Base-by-base conservation (phyloP, 2,888 invertebrate species). In the Pandemis cinnamomeana region DNA sequence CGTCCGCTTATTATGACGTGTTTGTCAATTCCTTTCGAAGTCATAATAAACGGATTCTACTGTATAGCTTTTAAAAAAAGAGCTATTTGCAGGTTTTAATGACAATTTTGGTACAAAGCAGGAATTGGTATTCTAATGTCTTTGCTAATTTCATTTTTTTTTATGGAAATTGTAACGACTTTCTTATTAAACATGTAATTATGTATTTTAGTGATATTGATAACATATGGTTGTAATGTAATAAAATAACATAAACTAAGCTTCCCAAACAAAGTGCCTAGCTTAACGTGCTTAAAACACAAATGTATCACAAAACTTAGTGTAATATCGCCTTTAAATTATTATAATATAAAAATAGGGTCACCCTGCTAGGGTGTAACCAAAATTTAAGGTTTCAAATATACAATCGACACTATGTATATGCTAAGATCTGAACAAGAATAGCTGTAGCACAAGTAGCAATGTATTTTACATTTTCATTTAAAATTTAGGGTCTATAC, bases 221-320 rank as follows among this genome's bases (percentile, higher is more conserved):
- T 5, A 5, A 53, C 44, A 15, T 79, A 82, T 81, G 82, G 82
- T 86, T 84, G 81, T 85, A 82, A 72, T 11, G 15, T 70, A 75
- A 63, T 63, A 63, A 44, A 11, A 63, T 66, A 61, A 53, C 48
- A 76, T 75, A 76, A 62, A 67, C 71, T 76, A 81, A 73, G 82
- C 84, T 87, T 86, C 80, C 80, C 75, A 83, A 81, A 80, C 72
- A 71, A 81, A 78, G 84, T 86, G 84, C 82, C 82, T 84, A 78
- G 76, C 71, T 69, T 73, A 76, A 72, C 20, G 41, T 69, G 27
- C 15, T 13, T 69, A 55, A 62, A 36, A 51, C 44, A 51, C 70
- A 64, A 63, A 58, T 58, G 48, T 66, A 64, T 71, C 66, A 60
- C 66, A 71, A 63, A 53, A 60, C 41, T 53, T 66, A 15, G 13